Evolutionary conservation across 1,140 invertebrate species (phyloP).

Genomic region (Sipha flava): DNA sequence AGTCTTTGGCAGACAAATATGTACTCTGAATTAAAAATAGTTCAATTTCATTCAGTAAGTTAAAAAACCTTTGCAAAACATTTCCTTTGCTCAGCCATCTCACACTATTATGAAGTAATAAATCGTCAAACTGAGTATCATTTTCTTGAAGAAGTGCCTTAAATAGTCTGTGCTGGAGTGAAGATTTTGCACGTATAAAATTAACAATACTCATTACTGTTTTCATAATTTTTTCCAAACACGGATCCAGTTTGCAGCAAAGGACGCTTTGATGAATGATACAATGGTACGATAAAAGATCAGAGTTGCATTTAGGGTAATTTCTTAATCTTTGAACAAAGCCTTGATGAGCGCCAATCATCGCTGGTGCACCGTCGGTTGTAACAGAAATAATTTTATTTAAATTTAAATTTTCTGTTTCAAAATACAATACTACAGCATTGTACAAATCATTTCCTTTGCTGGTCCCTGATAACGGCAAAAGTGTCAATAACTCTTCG

Average conservation of each 20-base stretch:
- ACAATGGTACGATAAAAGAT: conserved; percentile 5
- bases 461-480: background rate
- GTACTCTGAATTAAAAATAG: no score
- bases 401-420: background rate
- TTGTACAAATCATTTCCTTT: background rate
- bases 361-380: background rate
- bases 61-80: no score
- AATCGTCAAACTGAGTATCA: background rate
- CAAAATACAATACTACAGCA: background rate
- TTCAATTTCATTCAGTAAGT: no score
- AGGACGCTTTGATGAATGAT: no score
- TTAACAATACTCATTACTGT: no score
- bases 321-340: background rate
- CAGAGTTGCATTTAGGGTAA: background rate
- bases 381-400: background rate
- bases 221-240: background rate
- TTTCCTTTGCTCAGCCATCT: background rate
- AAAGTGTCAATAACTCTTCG: background rate
- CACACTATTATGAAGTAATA: background rate
- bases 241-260: background rate
- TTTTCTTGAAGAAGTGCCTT: background rate
- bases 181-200: background rate
- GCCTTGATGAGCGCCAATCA: background rate
- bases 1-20: no score
- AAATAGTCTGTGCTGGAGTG: no score